Percentiles rank a stretch among this genome's conserved stretches.
Conservation (phyloP, 2,797 vertebrate species). For the Lutra lutra region DNA sequence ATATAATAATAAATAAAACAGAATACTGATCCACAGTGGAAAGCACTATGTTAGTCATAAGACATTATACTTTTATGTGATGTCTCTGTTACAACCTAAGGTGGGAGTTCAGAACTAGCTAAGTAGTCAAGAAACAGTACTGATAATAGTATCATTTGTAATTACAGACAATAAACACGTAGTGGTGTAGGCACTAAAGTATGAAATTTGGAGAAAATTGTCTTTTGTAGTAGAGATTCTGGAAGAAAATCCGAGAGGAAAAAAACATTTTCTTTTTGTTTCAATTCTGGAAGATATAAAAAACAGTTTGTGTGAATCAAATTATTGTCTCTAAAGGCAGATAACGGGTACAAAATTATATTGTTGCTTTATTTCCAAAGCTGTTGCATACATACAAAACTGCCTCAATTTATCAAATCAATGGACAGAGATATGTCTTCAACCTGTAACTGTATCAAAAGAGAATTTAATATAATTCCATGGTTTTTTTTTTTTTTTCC, state of each 20-base stretch:
- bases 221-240: neutral
- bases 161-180: neutral
- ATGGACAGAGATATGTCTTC: neutral
- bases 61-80: neutral
- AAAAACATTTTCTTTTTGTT: neutral
- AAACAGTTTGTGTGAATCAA: neutral
- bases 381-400: neutral
- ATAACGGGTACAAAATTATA: neutral
- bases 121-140: neutral
- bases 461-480: neutral
- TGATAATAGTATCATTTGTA: neutral
- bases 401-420: neutral
- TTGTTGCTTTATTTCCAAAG: neutral
- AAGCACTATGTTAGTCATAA: neutral
- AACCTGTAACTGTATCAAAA: neutral
- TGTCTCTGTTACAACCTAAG: neutral
- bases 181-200: neutral
- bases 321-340: neutral
- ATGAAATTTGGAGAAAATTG: neutral
- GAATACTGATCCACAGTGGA: neutral
- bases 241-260: neutral
- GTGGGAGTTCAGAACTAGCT: neutral
- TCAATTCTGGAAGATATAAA: neutral
- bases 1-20: neutral
- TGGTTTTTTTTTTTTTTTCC: rapidly evolving